Percentiles rank a stretch among this genome's conserved stretches.
Evolutionary conservation across 2,888 invertebrate genomes (phyloP).

Genomic region (Aspidiotus destructor): DNA sequence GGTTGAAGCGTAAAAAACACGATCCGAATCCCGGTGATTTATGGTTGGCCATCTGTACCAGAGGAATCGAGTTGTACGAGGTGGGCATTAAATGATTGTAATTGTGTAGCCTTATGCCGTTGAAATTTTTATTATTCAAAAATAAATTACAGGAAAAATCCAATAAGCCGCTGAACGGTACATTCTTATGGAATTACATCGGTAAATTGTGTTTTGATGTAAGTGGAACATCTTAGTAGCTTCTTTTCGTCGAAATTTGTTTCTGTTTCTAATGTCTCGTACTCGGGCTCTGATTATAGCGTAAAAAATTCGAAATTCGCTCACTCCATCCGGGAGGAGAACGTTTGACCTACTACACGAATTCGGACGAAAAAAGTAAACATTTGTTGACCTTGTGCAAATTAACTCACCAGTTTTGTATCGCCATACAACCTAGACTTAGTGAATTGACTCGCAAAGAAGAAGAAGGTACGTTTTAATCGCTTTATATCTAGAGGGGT

Average conservation of each 20-base stretch:
- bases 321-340: slow-evolving; percentile 60
- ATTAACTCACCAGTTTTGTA: slow-evolving; percentile 90
- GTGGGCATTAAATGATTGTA: slow-evolving; percentile 42
- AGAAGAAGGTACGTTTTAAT: slow-evolving; percentile 26
- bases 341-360: slow-evolving; percentile 79
- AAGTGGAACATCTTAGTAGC: slow-evolving; percentile 39
- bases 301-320: slow-evolving; percentile 93
- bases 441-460: slow-evolving; percentile 29
- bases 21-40: slow-evolving; percentile 54
- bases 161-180: slow-evolving; percentile 53
- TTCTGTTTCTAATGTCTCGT: slow-evolving; percentile 25
- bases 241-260: background rate
- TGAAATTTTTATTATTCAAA: background rate
- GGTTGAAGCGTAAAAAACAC: slow-evolving; percentile 65
- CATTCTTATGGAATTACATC: slow-evolving; percentile 91
- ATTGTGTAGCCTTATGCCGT: background rate
- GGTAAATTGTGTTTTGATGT: slow-evolving; percentile 88
- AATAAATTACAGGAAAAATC: slow-evolving; percentile 38
- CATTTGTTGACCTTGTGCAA: slow-evolving; percentile 76
- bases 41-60: slow-evolving; percentile 46
- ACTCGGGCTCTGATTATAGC: slow-evolving; percentile 43
- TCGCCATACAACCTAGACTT: slow-evolving; percentile 78
- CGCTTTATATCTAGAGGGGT: too few species aligned
- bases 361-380: slow-evolving; percentile 88
- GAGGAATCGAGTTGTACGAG: slow-evolving; percentile 79